A percentile compares a stretch with the other conserved stretches of the same genome.
These are phyloP conservation scores for Thaumetopoea pityocampa DNA, from an alignment of 1,140 invertebrate genomes.

Conservation along the genomic window DNA sequence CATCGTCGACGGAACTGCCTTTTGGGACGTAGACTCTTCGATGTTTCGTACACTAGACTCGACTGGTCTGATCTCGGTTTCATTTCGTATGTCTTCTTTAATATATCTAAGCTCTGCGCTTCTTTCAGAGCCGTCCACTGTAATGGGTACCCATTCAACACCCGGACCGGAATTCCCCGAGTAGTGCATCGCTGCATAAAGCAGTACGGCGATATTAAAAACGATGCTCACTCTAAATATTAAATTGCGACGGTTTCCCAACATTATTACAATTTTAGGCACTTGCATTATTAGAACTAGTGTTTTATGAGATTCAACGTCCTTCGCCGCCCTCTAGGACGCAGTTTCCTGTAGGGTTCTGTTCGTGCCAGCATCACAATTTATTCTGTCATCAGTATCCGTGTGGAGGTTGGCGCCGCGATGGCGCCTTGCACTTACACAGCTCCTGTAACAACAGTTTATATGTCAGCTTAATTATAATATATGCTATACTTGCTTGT, in stretches of 20 bases:
- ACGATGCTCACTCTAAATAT: constrained; percentile 84
- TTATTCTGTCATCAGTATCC: constrained; percentile 66
- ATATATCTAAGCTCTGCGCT: constrained; percentile 46
- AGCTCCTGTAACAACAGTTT: constrained; percentile 57
- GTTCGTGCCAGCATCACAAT: constrained; percentile 70
- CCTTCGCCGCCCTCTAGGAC: constrained; percentile 72
- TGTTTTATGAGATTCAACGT: constrained; percentile 41
- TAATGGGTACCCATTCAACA: constrained; percentile 51
- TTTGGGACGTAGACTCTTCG: constrained; percentile 60
- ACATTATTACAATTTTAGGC: constrained; percentile 61
- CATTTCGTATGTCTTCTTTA: constrained; percentile 44
- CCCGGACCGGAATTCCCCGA: constrained; percentile 42
- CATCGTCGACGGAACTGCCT: constrained; percentile 42
- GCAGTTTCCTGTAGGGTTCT: constrained; percentile 64
- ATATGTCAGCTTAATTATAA: no score
- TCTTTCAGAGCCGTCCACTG: constrained; percentile 46
- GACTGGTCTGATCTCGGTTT: constrained; percentile 34
- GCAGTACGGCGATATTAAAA: constrained; percentile 82
- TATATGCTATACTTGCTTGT: no score
- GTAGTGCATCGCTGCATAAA: constrained; percentile 76
- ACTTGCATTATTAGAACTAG: constrained; percentile 58
- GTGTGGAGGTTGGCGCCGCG: constrained; percentile 50
- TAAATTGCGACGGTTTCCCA: constrained; percentile 80
- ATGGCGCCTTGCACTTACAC: constrained; percentile 39
- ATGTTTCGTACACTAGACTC: constrained; percentile 44